These are phyloP conservation scores for Notodonta ziczac DNA, from an alignment of 2,888 invertebrate genomes.

Conservation along the genomic window DNA sequence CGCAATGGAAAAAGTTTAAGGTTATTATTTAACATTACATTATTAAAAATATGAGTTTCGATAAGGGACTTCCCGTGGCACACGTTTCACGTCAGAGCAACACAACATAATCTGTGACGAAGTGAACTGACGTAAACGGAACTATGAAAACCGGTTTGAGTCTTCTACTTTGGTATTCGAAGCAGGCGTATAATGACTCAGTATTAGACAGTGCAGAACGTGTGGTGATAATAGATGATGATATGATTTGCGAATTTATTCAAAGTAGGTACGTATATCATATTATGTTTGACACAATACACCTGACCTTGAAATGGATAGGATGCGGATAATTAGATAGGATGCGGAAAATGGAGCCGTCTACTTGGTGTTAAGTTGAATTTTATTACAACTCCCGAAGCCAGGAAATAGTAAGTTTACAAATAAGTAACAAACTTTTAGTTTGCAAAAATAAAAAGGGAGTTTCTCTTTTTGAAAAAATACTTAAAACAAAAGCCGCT, in stretches of 20 bases:
- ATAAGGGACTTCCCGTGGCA: slow-evolving; percentile 28
- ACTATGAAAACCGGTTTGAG: slow-evolving; percentile 38
- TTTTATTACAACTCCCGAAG: too few relatives aligned
- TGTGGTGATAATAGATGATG: slow-evolving; percentile 4
- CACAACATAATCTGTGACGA: slow-evolving; percentile 28
- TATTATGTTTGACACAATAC: background rate
- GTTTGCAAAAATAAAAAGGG: background rate
- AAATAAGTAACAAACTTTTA: background rate
- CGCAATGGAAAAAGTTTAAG: too few relatives aligned
- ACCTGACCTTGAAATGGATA: background rate
- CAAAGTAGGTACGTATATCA: background rate
- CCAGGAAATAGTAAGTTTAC: too few relatives aligned
- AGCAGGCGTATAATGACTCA: slow-evolving; percentile 30
- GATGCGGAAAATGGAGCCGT: too few relatives aligned
- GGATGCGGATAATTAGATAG: too few relatives aligned
- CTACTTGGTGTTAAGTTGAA: too few relatives aligned
- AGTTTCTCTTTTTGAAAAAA: background rate
- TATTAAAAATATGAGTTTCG: background rate
- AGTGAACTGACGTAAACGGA: slow-evolving; percentile 30
- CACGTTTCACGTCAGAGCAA: slow-evolving; percentile 17
- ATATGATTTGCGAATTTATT: slow-evolving; percentile 7
- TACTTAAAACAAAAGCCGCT: background rate
- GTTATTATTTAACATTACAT: background rate
- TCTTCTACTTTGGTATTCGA: slow-evolving; percentile 34
- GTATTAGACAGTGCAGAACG: slow-evolving; percentile 8